phyloP scores from a whole-genome alignment of 2,797 vertebrate genomes.

The Remorina albescens region DNA sequence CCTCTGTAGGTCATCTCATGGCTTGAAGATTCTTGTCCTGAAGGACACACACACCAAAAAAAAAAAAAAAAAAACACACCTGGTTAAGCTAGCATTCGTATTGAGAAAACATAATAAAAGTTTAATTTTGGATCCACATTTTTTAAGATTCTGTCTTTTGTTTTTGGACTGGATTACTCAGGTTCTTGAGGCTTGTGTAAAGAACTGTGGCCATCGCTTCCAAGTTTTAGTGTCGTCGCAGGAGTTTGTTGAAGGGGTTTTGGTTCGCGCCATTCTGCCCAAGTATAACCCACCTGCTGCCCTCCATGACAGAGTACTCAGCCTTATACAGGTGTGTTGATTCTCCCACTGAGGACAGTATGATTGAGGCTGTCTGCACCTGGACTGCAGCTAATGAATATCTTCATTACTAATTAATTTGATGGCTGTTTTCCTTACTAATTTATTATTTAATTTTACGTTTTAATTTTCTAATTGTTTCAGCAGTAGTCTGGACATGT shows the following conservation, averaged over 20 bases:
- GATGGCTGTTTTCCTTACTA: not conserved
- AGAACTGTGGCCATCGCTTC: conserved; percentile 97
- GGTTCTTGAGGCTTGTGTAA: conserved; percentile 97
- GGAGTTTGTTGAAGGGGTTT: conserved; percentile 95
- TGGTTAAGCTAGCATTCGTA: not conserved
- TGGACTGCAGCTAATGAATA: not conserved
- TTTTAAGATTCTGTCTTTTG: not conserved
- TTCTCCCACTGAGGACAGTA: not conserved
- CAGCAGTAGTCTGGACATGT: not conserved
- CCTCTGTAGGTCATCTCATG: not conserved
- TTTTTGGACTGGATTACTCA: conserved; percentile 54
- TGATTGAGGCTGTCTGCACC: not conserved
- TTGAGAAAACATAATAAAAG: not conserved
- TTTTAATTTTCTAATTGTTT: not conserved
- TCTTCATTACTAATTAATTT: not conserved
- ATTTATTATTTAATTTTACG: too few species aligned
- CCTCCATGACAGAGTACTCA: conserved; percentile 94
- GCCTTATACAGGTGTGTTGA: conserved; percentile 92
- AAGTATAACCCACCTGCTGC: conserved; percentile 93
- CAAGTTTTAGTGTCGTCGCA: conserved; percentile 91
- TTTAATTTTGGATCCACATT: not conserved
- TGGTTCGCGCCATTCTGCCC: conserved; percentile 94
- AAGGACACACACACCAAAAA: not conserved
- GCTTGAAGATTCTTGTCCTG: not conserved
- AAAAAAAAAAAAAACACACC: too few species aligned